Evolutionary conservation across 2,113 vertebrate species (phyloP).

Genomic region (Tringa solitaria): DNA sequence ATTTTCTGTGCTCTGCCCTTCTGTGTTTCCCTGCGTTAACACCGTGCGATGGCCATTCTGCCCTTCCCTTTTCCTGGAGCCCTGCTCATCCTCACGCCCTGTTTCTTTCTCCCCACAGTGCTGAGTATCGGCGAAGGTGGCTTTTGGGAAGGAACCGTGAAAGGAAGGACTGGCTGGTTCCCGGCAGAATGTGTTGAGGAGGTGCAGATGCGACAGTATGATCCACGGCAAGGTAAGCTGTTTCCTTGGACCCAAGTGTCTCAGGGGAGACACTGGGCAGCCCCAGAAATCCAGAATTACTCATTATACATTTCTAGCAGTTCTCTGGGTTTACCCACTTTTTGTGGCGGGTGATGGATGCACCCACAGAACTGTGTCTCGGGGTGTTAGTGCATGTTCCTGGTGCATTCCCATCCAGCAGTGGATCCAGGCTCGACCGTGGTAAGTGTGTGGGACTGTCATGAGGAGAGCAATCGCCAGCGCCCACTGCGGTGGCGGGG

Average conservation of each 20-base stretch:
- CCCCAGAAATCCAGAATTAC: rapidly evolving
- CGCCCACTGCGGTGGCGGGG: neutral
- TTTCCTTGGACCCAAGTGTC: rapidly evolving
- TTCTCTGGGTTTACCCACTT: no score
- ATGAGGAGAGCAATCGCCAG: rapidly evolving
- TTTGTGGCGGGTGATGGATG: rapidly evolving
- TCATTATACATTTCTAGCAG: neutral
- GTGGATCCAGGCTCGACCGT: rapidly evolving
- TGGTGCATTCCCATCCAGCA: rapidly evolving
- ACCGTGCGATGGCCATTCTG: neutral
- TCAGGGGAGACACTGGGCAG: neutral
- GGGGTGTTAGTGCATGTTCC: rapidly evolving
- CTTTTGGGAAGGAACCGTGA: slow-evolving; percentile 97
- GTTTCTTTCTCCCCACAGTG: slow-evolving; percentile 76
- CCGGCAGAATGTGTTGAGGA: slow-evolving; percentile 97
- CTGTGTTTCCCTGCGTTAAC: rapidly evolving
- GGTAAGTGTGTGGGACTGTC: neutral
- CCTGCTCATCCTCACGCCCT: rapidly evolving
- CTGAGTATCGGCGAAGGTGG: slow-evolving; percentile 97
- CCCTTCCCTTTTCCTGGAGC: rapidly evolving
- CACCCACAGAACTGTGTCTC: no score
- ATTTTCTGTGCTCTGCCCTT: neutral
- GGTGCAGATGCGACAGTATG: slow-evolving; percentile 96
- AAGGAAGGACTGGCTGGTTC: slow-evolving; percentile 97
- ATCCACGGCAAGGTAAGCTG: slow-evolving; percentile 87